Evolutionary conservation across 2,888 invertebrate genomes (phyloP), one percentile per base, ranked within the genome.

Genomic region (Sussaba pulchella): DNA sequence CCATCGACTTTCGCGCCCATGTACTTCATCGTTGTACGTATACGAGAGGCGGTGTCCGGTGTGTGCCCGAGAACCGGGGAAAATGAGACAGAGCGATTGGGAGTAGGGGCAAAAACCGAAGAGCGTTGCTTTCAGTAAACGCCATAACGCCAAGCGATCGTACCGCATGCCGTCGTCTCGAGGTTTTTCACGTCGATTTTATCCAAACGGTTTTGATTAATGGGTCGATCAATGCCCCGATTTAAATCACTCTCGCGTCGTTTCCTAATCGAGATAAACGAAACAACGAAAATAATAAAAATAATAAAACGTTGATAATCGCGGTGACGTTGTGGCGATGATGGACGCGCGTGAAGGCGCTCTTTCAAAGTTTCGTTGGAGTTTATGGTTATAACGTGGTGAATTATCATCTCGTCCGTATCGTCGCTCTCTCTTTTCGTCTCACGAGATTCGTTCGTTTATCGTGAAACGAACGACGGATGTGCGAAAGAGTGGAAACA

Each of bases 81-180:
- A 31, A 69, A 52, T 45, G 64, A 57, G 64, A 57, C 5, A 45
- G 71, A 41, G 66, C 10, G 39, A 66, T 24, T 45, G 61, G 45
- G 47, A 66, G 64, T 59, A 52, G 61, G 72, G 78, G 77, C 50
- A 54, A 31, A 61, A 39, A 77, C 75, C 74, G 72, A 61, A 66
- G 79, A 76, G 74, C 82, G 79, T 76, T 82, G 85, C 83, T n/a
- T 82, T 85, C 85, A 85, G 85, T 86, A 83, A n/a, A n/a, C n/a
- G n/a, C n/a, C n/a, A n/a, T n/a, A 86, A 86, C 85, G 85, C 85
- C 85, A 85, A 85, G 85, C 85, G 83, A 75, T 85, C 82, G 85
- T 84, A 75, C 83, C 84, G 81, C 72, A 73, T 72, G 84, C 80
- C 78, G 78, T 84, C 75, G 72, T 74, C 76, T 74, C 76, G 76